Percentiles rank a stretch among this genome's conserved stretches.
These are phyloP conservation scores for Pseudomyrmex gracilis DNA, from an alignment of 1,140 invertebrate species.

Conservation along the genomic window DNA sequence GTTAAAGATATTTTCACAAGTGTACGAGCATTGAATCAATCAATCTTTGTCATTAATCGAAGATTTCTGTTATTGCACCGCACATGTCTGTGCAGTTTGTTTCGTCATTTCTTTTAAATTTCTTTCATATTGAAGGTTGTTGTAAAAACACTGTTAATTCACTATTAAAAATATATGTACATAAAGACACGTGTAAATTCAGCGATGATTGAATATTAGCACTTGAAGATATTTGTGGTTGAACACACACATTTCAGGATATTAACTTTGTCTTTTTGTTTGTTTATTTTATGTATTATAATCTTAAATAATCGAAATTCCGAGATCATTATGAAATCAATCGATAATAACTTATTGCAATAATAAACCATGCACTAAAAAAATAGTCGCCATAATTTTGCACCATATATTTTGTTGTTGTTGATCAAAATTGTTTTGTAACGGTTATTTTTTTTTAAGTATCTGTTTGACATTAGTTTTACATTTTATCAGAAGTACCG, in stretches of 20 bases:
- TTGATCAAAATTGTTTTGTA: not conserved
- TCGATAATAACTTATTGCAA: constrained; percentile 26
- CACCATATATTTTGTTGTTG: not conserved
- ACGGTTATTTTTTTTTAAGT: not conserved
- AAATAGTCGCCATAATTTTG: not conserved
- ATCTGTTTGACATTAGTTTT: not conserved
- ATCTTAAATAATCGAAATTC: too few relatives aligned
- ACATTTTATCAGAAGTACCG: not conserved
- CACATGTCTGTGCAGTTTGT: constrained; percentile 1
- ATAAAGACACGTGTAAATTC: not conserved
- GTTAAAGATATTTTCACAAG: constrained; percentile 43
- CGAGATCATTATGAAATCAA: not conserved
- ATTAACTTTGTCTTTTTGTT: not conserved
- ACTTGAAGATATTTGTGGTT: not conserved
- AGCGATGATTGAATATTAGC: not conserved
- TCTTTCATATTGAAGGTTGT: not conserved
- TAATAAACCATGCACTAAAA: not conserved
- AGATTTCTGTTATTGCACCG: constrained; percentile 50
- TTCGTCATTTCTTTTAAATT: constrained; percentile 11
- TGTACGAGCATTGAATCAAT: constrained; percentile 31
- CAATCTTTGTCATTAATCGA: constrained; percentile 53
- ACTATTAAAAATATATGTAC: not conserved
- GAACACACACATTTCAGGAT: not conserved
- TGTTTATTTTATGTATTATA: not conserved
- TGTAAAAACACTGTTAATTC: constrained; percentile 1